Percentiles rank a stretch among this genome's conserved stretches.
Conservation (phyloP, 2,888 invertebrate genomes). For the Macrophya annulata region DNA sequence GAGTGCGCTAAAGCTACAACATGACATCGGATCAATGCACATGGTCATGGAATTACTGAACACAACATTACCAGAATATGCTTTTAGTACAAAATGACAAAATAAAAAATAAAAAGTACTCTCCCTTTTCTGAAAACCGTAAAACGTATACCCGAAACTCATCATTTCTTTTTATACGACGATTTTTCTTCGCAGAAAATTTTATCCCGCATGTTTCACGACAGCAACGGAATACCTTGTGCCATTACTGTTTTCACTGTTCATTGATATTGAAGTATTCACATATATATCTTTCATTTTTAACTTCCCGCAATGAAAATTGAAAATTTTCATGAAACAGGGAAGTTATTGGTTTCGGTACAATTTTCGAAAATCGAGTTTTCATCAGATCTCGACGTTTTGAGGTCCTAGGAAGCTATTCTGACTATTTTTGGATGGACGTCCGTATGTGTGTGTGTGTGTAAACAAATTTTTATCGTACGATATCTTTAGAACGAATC, state of each 20-base stretch:
- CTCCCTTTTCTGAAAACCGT: neutral
- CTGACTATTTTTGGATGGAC: too few species aligned
- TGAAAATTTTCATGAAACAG: too few species aligned
- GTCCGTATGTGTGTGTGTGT: too few species aligned
- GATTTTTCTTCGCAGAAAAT: neutral
- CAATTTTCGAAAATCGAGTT: too few species aligned
- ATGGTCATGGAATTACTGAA: neutral
- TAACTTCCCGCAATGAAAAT: too few species aligned
- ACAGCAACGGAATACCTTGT: neutral
- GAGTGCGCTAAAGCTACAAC: neutral
- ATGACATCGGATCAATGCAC: neutral
- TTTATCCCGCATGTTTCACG: neutral
- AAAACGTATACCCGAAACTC: neutral
- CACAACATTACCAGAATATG: neutral
- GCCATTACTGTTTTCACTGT: neutral
- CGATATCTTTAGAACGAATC: too few species aligned
- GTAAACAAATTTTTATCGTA: too few species aligned
- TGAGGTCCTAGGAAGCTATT: too few species aligned
- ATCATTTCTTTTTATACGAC: neutral
- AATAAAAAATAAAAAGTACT: neutral
- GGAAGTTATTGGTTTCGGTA: too few species aligned
- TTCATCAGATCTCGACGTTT: too few species aligned
- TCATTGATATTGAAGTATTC: neutral
- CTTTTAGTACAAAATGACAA: neutral
- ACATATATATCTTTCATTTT: too few species aligned